Base-by-base conservation (phyloP, 2,113 vertebrate species). In the Fulmarus glacialis region DNA sequence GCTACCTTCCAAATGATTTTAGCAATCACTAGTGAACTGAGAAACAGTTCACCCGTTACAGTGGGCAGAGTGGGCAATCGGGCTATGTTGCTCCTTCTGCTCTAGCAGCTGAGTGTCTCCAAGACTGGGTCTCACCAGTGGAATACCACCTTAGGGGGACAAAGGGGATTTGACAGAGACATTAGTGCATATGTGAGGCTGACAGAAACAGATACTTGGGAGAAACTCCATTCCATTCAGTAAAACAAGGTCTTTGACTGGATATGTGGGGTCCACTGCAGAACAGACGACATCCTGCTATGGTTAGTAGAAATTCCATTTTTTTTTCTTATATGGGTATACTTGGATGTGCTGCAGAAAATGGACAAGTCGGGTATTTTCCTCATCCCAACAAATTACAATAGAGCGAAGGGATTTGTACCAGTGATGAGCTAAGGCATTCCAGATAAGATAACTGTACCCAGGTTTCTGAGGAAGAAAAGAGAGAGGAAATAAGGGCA, bases 71-170 rank as follows among this genome's bases (percentile, higher is more conserved):
- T 11, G 43, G 22, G 53, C 38, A 68, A 47, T 53, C 42, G 34
- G 53, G 43, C 47, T 42, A 16, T 11, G 12, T 10, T 58, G 63
- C 23, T 89, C 30, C 30, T 47, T 14, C 86, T 52, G 63, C 70
- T 82, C 42, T 6, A 67, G 42, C 19, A 82, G 74, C 58, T 42
- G 11, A 56, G 24, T 11, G 21, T n/a, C 48, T 53, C 81, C 34
- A 27, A 67, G 22, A 58, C 14, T 18, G 21, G 8, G 21, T n/a
- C 34, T 63, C 47, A 67, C 26, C 26, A 77, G 26, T 24, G 30
- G 68, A 78, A 47, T 52, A 36, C 0, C 0, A 38, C 42, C 15
- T 7, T 4, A 52, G 36, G 1, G 22, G 36, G 6, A 36, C 26
- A 60, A 77, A 81, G 6, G 8, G 26, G 59, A 78, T 73, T 38